Conservation (phyloP, 2,797 vertebrate genomes). For the Furcifer pardalis region DNA sequence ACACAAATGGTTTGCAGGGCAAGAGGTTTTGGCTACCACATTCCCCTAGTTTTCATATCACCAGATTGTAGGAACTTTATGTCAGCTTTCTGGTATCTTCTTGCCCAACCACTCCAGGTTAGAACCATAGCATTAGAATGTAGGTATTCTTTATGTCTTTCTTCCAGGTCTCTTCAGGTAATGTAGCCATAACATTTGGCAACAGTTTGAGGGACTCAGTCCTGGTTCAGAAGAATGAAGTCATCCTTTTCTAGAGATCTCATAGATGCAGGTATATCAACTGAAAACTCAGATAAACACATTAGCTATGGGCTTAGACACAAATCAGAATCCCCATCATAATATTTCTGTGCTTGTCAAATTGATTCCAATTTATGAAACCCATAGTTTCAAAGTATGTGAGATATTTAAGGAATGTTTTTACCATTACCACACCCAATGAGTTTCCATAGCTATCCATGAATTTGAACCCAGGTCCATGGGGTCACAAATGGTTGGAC, state of each 20-base stretch:
- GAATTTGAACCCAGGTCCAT: too few relatives aligned
- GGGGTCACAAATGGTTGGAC: too few relatives aligned
- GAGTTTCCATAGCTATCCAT: too few relatives aligned
- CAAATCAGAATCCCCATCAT: neutral
- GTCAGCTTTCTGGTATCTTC: neutral
- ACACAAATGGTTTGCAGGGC: neutral
- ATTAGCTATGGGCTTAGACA: neutral
- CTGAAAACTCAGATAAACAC: neutral
- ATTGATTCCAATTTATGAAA: too few relatives aligned
- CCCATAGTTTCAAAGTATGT: too few relatives aligned
- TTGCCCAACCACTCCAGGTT: neutral
- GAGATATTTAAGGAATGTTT: too few relatives aligned
- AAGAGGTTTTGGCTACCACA: neutral
- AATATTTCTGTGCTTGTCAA: neutral
- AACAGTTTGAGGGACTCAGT: neutral
- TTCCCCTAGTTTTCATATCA: constrained; percentile 6
- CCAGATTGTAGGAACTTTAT: constrained; percentile 7
- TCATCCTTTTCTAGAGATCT: neutral
- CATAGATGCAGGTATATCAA: neutral
- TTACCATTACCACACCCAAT: too few relatives aligned
- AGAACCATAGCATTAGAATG: neutral
- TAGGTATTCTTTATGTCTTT: neutral
- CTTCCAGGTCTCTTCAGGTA: neutral
- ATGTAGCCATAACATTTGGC: neutral
- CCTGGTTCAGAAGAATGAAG: neutral